A percentile compares a stretch with the other conserved stretches of the same genome.
These are phyloP conservation scores for Gavialis gangeticus DNA, from an alignment of 2,113 vertebrate species.

Conservation along the genomic window DNA sequence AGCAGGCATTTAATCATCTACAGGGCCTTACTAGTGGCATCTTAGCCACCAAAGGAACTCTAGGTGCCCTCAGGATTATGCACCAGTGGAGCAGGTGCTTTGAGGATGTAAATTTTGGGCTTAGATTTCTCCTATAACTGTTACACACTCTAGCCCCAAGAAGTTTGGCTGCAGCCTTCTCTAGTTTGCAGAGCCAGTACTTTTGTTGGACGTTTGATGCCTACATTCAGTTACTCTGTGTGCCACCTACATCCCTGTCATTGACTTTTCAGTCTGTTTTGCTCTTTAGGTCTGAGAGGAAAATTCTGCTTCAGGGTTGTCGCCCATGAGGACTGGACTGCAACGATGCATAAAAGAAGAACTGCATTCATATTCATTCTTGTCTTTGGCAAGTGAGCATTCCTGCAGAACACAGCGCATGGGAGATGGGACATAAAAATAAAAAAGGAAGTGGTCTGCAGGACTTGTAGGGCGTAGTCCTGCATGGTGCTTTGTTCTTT, in stretches of 20 bases:
- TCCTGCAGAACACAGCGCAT: background rate
- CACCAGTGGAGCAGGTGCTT: background rate
- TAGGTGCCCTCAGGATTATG: background rate
- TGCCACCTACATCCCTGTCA: fast-evolving
- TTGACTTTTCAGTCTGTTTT: background rate
- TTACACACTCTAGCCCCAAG: background rate
- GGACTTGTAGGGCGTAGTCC: background rate
- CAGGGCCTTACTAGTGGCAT: background rate
- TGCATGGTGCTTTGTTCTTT: fast-evolving
- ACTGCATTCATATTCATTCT: background rate
- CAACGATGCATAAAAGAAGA: background rate
- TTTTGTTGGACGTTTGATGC: too few relatives aligned
- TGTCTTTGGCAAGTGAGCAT: background rate
- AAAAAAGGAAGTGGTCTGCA: background rate
- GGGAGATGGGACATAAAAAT: background rate
- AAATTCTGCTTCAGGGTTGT: background rate
- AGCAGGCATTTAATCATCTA: too few relatives aligned
- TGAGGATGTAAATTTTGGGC: background rate
- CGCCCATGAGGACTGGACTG: background rate
- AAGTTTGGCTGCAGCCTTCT: background rate
- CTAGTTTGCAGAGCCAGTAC: background rate
- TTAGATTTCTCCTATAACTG: too few relatives aligned
- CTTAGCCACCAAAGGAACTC: background rate
- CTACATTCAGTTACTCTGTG: background rate
- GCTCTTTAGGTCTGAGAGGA: fast-evolving